Evolutionary conservation across 2,113 vertebrate species (phyloP), one percentile per base, ranked within the genome.

Genomic region (Cololabis saira): DNA sequence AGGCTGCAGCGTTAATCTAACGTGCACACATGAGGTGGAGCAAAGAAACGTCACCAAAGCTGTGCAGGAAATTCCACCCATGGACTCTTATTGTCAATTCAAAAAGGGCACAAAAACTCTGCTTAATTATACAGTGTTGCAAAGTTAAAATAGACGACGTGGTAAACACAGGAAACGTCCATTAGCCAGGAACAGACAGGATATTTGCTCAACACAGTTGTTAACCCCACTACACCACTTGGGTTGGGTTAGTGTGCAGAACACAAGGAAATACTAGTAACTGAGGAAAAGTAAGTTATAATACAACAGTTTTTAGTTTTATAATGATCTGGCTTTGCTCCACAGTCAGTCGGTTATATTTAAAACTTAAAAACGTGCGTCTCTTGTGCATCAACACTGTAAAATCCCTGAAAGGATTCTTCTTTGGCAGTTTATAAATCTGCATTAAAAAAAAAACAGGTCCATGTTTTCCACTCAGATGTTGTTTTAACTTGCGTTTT

Each of bases 21-120:
- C 16, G 47, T 17, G 15, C 40, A 48, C 19, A 33, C 40, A 75
- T 27, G 50, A 75, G 16, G 18, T 7, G 21, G 45, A 42, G n/a
- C 50, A 44, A 50, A 59, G 21, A 24, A 43, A 60, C 16, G 57
- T 22, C 0, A 56, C 51, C 66, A 58, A 21, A 27, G 61, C 17
- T 14, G 3, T 14, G 33, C 52, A 71, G 74, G 65, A 84, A 83
- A 68, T 37, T 15, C 12, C 1, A 17, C 30, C 14, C 41, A 22
- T 14, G 18, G 11, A 19, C 40, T 57, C 0, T 37, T 37, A 0
- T 3, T 51, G 61, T 16, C 12, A 33, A 48, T 37, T 54, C n/a
- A 54, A 19, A 16, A 17, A n/a, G n/a, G 51, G 21, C 0, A n/a
- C 41, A 61, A 40, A n/a, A 72, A 47, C 51, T 19, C 4, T 24